Conservation (phyloP, 2,113 vertebrate species). For the Chlorocebus sabaeus region DNA sequence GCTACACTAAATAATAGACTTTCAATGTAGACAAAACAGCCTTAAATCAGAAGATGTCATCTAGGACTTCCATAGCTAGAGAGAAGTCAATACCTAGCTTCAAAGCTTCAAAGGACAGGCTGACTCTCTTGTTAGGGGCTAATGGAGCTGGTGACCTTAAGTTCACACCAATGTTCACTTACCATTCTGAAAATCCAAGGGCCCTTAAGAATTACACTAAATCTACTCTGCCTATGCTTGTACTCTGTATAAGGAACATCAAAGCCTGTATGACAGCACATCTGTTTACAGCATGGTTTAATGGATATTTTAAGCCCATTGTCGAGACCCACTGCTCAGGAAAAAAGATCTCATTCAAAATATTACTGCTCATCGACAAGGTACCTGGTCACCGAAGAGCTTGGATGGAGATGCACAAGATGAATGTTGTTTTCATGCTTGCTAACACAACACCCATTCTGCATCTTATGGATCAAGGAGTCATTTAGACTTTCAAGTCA, state of each 20-base stretch:
- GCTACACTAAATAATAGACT: too few species aligned
- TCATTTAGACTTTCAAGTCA: background rate
- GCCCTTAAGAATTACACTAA: background rate
- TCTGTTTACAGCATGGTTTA: background rate
- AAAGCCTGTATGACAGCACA: background rate
- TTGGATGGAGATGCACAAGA: background rate
- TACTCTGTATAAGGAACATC: background rate
- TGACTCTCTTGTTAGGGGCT: background rate
- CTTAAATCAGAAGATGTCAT: too few species aligned
- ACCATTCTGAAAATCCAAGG: background rate
- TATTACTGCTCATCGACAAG: background rate
- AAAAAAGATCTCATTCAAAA: background rate
- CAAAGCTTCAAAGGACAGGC: too few species aligned
- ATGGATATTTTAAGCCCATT: background rate
- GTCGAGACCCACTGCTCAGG: background rate
- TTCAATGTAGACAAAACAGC: too few species aligned
- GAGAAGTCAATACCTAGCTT: too few species aligned
- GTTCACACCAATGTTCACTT: background rate
- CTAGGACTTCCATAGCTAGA: too few species aligned
- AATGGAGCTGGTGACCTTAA: background rate
- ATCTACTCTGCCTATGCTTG: background rate
- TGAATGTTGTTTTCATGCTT: background rate
- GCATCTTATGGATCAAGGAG: background rate
- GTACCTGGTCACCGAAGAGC: background rate
- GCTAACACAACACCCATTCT: background rate